Base-by-base conservation (phyloP, 2,113 vertebrate species). In the Eudyptes chrysolophus region DNA sequence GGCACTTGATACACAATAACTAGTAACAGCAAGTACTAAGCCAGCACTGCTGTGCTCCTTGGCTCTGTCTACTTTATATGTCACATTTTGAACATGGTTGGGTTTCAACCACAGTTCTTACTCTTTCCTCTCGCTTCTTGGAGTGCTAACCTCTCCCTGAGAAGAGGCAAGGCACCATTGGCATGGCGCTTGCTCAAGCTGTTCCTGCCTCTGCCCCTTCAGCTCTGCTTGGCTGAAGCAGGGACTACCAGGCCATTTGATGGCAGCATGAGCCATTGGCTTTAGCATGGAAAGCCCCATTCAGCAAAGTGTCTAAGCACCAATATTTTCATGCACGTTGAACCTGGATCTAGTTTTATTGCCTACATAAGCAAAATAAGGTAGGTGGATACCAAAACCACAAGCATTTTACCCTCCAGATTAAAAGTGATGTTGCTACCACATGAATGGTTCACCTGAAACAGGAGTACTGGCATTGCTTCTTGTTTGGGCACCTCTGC, bases 121-220 rank as follows among this genome's bases (percentile, higher is more conserved):
- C 2, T 25, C 49, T 48, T 74, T 52, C 29, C 25, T 77, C 12
- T 52, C 75, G 25, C 36, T 82, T 66, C 54, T 62, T 1, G 0
- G 65, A 69, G 25, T 10, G 9, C 40, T 57, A 1, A 29, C 29
- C 29, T 84, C 21, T 60, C 64, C 24, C 20, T 17, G 8, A 9
- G 29, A 52, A 51, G 25, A 65, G 15, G 46, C 21, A 6, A 13
- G n/a, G 38, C 30, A 49, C 48, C 16, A 10, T 11, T 1, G 2
- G 12, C 24, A 52, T 13, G 6, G 20, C 0, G 0, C 52, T 30
- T n/a, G 66, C 54, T 86, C 30, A 60, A 5, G 19, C 57, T 71
- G 6, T 20, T 92, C 38, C 72, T 19, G 3, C 24, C 34, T 51
- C 66, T 46, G 24, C 14, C 34, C 34, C 6, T 1, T 83, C 62